These are phyloP conservation scores for Hydropsyche betteni DNA, from an alignment of 2,888 invertebrate genomes.

Conservation along the genomic window DNA sequence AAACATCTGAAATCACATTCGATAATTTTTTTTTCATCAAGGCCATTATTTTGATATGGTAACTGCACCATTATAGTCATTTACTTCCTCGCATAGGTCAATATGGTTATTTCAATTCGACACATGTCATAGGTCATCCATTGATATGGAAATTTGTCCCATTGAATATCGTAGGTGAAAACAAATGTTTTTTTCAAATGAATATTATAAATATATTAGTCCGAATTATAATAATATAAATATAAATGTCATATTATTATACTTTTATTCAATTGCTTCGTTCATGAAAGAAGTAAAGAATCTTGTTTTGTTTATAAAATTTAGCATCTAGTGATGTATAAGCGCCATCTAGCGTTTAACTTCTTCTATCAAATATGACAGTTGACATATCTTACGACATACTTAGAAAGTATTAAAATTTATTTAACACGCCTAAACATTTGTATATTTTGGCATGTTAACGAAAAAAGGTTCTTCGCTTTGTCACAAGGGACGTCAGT, in stretches of 20 bases:
- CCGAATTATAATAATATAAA: not conserved
- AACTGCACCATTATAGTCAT: not conserved
- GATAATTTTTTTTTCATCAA: not conserved
- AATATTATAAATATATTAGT: not conserved
- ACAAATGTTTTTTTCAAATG: slow-evolving; percentile 14
- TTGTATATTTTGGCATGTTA: no score
- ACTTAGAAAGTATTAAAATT: no score
- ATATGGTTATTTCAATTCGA: not conserved
- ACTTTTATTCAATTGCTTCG: not conserved
- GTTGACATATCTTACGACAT: no score
- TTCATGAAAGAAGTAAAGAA: no score
- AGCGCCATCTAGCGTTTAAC: no score
- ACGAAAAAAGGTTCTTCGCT: no score
- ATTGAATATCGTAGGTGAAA: not conserved
- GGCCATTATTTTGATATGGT: not conserved
- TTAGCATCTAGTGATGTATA: no score
- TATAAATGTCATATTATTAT: not conserved
- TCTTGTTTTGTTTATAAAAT: no score
- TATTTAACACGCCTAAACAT: no score
- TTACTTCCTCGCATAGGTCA: not conserved
- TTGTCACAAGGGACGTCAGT: no score
- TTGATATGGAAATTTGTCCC: slow-evolving; percentile 27
- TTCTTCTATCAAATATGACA: no score
- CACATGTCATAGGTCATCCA: slow-evolving; percentile 19
- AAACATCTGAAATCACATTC: slow-evolving; percentile 65